These are phyloP conservation scores for Cairina moschata DNA, from an alignment of 2,113 vertebrate genomes.

Conservation along the genomic window DNA sequence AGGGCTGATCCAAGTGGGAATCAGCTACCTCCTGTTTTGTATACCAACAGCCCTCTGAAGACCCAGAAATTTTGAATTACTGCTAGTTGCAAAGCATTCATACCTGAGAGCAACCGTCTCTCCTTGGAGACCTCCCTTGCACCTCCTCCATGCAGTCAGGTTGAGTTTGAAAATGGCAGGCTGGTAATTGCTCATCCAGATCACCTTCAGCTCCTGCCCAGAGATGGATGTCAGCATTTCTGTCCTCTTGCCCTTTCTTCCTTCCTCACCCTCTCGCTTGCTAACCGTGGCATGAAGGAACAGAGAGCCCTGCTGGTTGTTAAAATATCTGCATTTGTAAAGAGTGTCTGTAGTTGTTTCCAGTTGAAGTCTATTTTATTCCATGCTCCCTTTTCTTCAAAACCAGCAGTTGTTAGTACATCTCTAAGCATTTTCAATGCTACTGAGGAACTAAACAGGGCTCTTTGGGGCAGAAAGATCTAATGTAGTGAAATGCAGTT, in stretches of 20 bases:
- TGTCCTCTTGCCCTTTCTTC: not conserved
- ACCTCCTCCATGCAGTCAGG: not conserved
- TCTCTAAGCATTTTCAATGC: not conserved
- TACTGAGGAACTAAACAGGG: not conserved
- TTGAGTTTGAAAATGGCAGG: not conserved
- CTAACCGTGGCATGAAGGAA: fast-evolving
- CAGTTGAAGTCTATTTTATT: not conserved
- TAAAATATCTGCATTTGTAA: not conserved
- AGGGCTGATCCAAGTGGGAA: not conserved
- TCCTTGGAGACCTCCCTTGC: not conserved
- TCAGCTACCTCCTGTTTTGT: not conserved
- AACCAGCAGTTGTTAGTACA: not conserved
- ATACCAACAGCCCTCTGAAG: not conserved
- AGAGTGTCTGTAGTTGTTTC: not conserved
- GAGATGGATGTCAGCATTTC: not conserved
- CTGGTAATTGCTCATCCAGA: not conserved
- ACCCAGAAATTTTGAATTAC: not conserved
- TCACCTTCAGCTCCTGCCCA: not conserved
- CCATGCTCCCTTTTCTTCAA: not conserved
- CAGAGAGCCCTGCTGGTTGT: not conserved
- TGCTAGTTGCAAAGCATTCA: not conserved
- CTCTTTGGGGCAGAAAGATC: not conserved
- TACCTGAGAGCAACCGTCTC: not conserved
- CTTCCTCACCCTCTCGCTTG: not conserved
- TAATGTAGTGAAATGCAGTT: not conserved